Evolutionary conservation across 2,113 vertebrate genomes (phyloP), one percentile per base, ranked within the genome.

Genomic region (Eretmochelys imbricata): DNA sequence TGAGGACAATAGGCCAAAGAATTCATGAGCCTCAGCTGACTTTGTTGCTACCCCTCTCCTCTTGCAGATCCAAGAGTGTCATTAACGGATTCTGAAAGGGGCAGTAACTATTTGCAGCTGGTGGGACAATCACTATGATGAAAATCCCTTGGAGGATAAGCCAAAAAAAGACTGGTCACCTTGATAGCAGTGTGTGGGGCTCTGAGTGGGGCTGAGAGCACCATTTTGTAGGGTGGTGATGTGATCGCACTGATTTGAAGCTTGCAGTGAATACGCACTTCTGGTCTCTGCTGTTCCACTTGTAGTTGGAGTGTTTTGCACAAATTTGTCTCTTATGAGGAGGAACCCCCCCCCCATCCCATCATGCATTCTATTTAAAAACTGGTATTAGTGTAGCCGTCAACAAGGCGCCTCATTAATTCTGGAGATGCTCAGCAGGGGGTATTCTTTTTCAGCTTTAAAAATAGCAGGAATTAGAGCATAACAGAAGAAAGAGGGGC

Each of bases 391-490:
- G 35, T 75, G 65, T 10, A 89, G 80, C 91, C 95, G 91, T 81
- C 87, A 96, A 96, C 79, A 75, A 94, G 91, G 84, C 89, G 80
- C 76, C 84, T 94, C 94, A 78, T 94, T 95, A 93, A 69, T 82
- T 89, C 84, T 89, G 65, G 90, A 91, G 91, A 84, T 82, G 81
- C 88, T 95, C 91, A 88, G 83, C 62, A 69, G 88, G 82, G 50
- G 35, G 89, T n/a, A 49, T 12, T 54, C 54, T 85, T 94, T 69
- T 87, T 91, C 84, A 4, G 29, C 84, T 89, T 86, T 38, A 62
- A 79, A 79, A 94, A 91, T 38, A 79, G 88, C 84, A 94, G 80
- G 76, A 93, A 90, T 90, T 91, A 80, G 86, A 89, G 57, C 46
- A 48, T 35, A 48, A 55, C 35, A 72, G 78, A 72, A 80, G 19